A percentile compares a stretch with the other conserved stretches of the same genome.
Evolutionary conservation across 2,113 vertebrate genomes (phyloP).

Genomic region (Chinchilla lanigera): DNA sequence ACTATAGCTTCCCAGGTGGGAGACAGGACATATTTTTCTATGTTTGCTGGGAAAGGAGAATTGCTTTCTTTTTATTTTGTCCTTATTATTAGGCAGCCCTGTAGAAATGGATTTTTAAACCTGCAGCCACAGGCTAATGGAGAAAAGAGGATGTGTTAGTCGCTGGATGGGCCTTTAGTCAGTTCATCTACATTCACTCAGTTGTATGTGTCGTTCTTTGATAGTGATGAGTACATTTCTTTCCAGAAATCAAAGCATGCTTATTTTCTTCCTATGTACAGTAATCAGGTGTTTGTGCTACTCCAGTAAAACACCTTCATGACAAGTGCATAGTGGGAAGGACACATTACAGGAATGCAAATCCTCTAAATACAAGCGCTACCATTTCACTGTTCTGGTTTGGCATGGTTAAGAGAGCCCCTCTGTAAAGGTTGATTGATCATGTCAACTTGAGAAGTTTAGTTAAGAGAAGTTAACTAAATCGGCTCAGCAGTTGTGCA

Average conservation of each 20-base stretch:
- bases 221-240: conserved; percentile 60
- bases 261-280: conserved; percentile 55
- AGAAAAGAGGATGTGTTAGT: conserved; percentile 32
- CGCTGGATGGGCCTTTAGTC: conserved; percentile 33
- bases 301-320: conserved; percentile 52
- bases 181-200: conserved; percentile 34
- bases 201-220: background rate
- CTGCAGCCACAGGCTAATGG: conserved; percentile 5
- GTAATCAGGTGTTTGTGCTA: conserved; percentile 44
- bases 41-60: conserved; percentile 45
- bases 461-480: background rate
- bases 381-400: conserved; percentile 33
- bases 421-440: background rate
- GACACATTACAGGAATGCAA: background rate
- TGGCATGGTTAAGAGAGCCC: conserved; percentile 30
- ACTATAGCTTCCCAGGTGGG: background rate
- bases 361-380: background rate
- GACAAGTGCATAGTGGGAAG: background rate
- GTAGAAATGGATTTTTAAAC: conserved; percentile 32
- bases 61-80: conserved; percentile 52
- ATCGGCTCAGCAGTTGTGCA: background rate
- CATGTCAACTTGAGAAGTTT: background rate
- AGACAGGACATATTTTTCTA: conserved; percentile 31
- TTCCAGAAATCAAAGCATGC: conserved; percentile 47
- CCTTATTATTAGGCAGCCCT: conserved; percentile 58